Conservation (phyloP, 2,113 vertebrate species). For the Emberiza fucata region DNA sequence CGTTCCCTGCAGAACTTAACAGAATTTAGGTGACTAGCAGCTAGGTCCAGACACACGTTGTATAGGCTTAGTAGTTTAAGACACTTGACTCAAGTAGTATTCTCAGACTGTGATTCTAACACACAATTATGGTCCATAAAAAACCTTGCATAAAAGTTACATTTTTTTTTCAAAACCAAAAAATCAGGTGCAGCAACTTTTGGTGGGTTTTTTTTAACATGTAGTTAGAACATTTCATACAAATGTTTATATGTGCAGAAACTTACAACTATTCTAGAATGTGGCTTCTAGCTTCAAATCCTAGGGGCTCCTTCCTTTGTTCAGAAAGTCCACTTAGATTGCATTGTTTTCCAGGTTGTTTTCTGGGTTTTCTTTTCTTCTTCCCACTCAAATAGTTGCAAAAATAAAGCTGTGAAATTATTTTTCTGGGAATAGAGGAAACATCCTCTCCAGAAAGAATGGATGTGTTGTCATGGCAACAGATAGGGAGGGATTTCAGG, state of each 20-base stretch:
- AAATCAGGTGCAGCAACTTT: rapidly evolving
- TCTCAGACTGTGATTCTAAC: background rate
- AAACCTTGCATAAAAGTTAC: background rate
- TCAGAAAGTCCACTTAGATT: background rate
- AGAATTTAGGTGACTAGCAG: background rate
- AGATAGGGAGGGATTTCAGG: background rate
- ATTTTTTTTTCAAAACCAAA: background rate
- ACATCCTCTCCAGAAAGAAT: background rate
- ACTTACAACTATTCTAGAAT: background rate
- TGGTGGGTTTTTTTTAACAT: rapidly evolving
- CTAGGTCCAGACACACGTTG: background rate
- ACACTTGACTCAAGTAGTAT: background rate
- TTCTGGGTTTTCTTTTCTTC: background rate
- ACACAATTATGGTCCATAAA: background rate
- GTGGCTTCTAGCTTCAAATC: background rate
- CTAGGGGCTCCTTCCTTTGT: background rate
- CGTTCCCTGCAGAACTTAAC: background rate
- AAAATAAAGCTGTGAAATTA: background rate
- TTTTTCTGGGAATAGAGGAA: constrained; percentile 6
- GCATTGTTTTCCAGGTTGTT: background rate
- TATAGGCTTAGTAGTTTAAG: background rate
- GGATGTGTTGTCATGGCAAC: background rate
- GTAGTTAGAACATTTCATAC: background rate
- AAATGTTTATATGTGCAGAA: background rate
- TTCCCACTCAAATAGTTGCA: background rate